Evolutionary conservation across 2,888 invertebrate species (phyloP).

Genomic region (Dynastes grantii): DNA sequence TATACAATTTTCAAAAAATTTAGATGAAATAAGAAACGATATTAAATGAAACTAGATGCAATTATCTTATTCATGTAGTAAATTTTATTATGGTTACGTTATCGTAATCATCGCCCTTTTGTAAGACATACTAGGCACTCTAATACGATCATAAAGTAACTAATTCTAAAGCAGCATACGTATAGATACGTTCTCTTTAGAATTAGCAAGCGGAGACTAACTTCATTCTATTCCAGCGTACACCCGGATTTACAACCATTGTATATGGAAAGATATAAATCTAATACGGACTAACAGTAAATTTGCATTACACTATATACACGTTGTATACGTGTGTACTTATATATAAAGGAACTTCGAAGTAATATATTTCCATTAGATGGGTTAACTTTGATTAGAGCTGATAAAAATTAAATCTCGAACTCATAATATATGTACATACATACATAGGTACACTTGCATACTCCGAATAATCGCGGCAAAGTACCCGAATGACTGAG

Average conservation of each 20-base stretch:
- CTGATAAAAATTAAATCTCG: constrained; percentile 32
- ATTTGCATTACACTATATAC: constrained; percentile 20
- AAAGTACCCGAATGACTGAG: constrained; percentile 15
- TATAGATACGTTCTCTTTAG: background rate
- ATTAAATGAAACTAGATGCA: too few species aligned
- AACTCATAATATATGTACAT: constrained; percentile 19
- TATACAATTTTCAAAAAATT: too few species aligned
- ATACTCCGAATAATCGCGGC: constrained; percentile 12
- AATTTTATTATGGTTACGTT: too few species aligned
- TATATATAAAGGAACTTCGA: background rate
- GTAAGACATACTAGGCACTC: too few species aligned
- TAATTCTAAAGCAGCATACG: too few species aligned
- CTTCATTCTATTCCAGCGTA: constrained; percentile 8
- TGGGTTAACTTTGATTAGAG: constrained; percentile 34
- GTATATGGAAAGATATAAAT: constrained; percentile 19
- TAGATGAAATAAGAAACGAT: too few species aligned
- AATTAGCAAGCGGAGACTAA: constrained; percentile 4
- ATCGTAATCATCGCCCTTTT: too few species aligned
- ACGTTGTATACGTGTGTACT: too few species aligned
- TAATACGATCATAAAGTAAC: too few species aligned
- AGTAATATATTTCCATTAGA: constrained; percentile 34
- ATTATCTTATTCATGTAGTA: too few species aligned
- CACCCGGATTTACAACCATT: constrained; percentile 20
- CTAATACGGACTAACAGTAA: constrained; percentile 32
- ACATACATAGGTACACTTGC: background rate